Evolutionary conservation across 2,888 invertebrate species (phyloP), one percentile per base, ranked within the genome.

Genomic region (Julus scandinavius): DNA sequence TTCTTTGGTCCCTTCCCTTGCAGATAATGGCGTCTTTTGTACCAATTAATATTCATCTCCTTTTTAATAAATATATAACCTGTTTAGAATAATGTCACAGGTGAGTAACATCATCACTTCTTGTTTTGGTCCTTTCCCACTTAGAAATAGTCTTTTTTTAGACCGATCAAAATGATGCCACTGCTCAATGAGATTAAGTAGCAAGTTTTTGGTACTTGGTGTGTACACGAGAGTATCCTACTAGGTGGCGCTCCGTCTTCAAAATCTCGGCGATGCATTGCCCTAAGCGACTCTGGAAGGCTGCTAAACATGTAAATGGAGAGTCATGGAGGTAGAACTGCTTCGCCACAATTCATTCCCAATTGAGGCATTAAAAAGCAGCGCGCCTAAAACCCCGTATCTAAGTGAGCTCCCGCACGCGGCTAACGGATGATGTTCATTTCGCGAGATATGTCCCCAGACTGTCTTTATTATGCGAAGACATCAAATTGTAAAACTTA

Each of bases 401-500:
- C 86, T 38, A 50, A 86, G 45, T 38, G 54, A 45, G 49, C 20
- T 13, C 13, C 45, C 29, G 86, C 41, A 86, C 41, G 13, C 45
- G 41, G 13, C 45, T 86, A 50, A 86, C 86, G 38, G 54, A 86
- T 84, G 84, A 84, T 84, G 86, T 49, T 86, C 86, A 86, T 86
- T 86, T 86, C 86, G n/a, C 45, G 58, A 40, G 45, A 88, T 85
- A 9, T 85, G 88, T 88, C 88, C 88, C 88, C 40, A 85, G 88
- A 88, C 88, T 88, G 80, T 88, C 88, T 85, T 88, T 88, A 85
- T 58, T 17, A 41, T 29, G 85, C 85, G 29, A 88, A 88, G 50
- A 88, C 85, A 88, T 83, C 88, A 13, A 88, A 88, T 83, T 88
- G 88, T 85, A 88, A 88, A 88, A 88, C 88, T 88, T 85, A 85